A percentile compares a stretch with the other conserved stretches of the same genome.
phyloP scores from a whole-genome alignment of 1,140 invertebrate species.

The Leptopilina clavipes region DNA sequence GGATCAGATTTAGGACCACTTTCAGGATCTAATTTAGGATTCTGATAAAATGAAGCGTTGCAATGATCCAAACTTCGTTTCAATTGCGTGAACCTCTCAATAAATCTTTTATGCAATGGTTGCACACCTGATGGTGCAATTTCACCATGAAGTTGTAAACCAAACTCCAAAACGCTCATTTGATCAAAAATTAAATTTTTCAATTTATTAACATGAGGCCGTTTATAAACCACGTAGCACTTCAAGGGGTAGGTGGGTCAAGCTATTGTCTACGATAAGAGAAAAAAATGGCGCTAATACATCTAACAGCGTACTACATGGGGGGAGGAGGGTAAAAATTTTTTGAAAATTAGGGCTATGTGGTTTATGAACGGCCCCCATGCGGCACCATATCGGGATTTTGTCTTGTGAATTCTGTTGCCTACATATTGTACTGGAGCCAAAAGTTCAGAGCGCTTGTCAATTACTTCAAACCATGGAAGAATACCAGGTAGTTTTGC shows the following conservation, averaged over 20 bases:
- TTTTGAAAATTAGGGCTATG: too few relatives aligned
- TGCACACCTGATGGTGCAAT: constrained; percentile 88
- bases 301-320: too few relatives aligned
- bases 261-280: too few relatives aligned
- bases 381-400: constrained; percentile 84
- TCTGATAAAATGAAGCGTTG: too few relatives aligned
- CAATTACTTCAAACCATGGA: constrained; percentile 92
- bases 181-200: constrained; percentile 86
- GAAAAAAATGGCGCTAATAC: too few relatives aligned
- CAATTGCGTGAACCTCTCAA: constrained; percentile 88
- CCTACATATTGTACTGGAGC: constrained; percentile 95
- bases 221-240: too few relatives aligned
- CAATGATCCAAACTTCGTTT: constrained; percentile 82
- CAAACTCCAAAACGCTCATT: constrained; percentile 86
- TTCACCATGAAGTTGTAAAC: constrained; percentile 86
- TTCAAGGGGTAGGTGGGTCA: too few relatives aligned
- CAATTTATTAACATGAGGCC: constrained; percentile 83
- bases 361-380: too few relatives aligned
- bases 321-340: too few relatives aligned
- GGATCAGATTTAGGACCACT: too few relatives aligned
- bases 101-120: constrained; percentile 88
- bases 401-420: constrained; percentile 83
- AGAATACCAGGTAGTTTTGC: constrained; percentile 93
- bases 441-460: constrained; percentile 86
- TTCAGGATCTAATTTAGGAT: too few relatives aligned